A percentile compares a stretch with the other conserved stretches of the same genome.
phyloP scores from a whole-genome alignment of 2,113 vertebrate genomes.

The Antidorcas marsupialis region DNA sequence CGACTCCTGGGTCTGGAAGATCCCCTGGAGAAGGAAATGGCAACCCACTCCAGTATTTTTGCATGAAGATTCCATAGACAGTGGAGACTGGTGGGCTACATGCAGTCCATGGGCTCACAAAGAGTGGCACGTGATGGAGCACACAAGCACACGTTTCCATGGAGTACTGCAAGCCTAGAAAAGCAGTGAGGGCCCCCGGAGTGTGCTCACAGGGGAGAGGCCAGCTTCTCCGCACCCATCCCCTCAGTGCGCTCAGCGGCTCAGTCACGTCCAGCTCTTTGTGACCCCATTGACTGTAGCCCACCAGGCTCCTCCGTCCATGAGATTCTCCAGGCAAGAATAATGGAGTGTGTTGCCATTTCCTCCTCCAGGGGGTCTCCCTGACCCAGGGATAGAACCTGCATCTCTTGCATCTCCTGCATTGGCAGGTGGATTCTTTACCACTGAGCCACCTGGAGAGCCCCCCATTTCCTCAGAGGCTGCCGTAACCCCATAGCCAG shows the following conservation, averaged over 20 bases:
- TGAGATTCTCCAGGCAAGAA: background rate
- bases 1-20: background rate
- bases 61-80: background rate
- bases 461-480: background rate
- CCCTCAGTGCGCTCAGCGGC: background rate
- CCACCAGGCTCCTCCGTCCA: background rate
- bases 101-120: background rate
- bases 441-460: background rate
- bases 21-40: background rate
- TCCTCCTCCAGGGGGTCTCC: background rate
- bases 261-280: background rate
- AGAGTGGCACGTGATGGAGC: background rate
- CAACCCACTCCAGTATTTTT: background rate
- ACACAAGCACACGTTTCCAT: background rate
- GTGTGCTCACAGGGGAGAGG: background rate
- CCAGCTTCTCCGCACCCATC: rapidly evolving
- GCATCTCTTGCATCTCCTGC: background rate
- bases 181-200: background rate
- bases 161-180: background rate
- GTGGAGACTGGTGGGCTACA: background rate
- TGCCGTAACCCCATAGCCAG: too few relatives aligned
- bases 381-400: background rate
- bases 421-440: background rate
- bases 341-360: background rate
- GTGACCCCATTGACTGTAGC: background rate